These are phyloP conservation scores for Drosophila melanogaster DNA, from an alignment of 1,140 invertebrate genomes.

Conservation along the genomic window DNA sequence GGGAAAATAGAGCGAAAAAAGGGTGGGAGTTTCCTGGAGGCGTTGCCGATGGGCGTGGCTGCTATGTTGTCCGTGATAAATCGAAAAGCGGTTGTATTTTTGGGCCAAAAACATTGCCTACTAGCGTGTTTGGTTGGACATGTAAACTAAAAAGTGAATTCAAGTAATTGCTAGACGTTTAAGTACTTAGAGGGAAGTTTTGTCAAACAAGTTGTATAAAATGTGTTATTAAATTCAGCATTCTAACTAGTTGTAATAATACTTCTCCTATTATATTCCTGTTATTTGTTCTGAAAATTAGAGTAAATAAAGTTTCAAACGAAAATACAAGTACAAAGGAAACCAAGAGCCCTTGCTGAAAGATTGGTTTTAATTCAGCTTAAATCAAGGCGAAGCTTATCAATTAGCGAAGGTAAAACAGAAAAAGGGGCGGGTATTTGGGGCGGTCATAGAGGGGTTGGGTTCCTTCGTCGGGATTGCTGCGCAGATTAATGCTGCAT, in stretches of 20 bases:
- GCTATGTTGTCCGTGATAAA: constrained; percentile 19
- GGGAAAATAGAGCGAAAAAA: neutral
- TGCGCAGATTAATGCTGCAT: constrained; percentile 17
- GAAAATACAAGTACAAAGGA: neutral
- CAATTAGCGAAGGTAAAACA: constrained; percentile 13
- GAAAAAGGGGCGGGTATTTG: neutral
- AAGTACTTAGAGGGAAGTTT: neutral
- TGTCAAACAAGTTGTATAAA: neutral
- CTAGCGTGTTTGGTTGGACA: neutral
- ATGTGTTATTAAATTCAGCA: neutral
- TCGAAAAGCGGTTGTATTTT: constrained; percentile 26
- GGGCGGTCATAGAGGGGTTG: neutral
- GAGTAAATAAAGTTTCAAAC: too few species aligned
- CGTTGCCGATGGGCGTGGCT: constrained; percentile 12
- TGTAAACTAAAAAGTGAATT: neutral
- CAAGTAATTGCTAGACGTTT: neutral
- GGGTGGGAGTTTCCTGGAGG: constrained; percentile 1
- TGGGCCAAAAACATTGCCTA: constrained; percentile 9
- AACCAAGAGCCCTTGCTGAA: neutral
- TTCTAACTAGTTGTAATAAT: neutral
- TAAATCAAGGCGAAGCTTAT: constrained; percentile 12
- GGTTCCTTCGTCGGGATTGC: neutral
- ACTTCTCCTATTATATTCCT: too few species aligned
- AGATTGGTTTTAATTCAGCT: neutral
- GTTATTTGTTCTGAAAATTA: too few species aligned